Evolutionary conservation across 92 coral and sea anemone species (phyloP), one percentile per base, ranked within the genome.

Genomic region (Siderastrea radians): DNA sequence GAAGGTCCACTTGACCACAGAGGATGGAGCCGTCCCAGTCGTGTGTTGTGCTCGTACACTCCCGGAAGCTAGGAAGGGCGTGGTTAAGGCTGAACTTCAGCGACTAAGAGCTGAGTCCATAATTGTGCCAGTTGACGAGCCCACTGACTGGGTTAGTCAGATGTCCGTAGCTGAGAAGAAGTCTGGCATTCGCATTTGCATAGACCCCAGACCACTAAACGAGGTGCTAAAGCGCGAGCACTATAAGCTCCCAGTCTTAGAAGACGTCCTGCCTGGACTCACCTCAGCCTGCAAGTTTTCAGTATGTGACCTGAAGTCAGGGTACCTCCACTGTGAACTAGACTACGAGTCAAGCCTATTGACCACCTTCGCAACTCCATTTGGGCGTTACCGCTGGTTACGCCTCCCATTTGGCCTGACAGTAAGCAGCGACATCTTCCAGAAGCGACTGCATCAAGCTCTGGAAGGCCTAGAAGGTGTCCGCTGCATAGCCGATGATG

Each of bases 11-110:
- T n/a, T n/a, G n/a, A n/a, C n/a, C n/a, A n/a, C n/a, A n/a, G n/a
- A n/a, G n/a, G n/a, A n/a, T n/a, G n/a, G n/a, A n/a, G n/a, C 74
- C 17, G 74, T 12, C n/a, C 53, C 77, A 17, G 77, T 72, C 2
- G 19, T 72, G 14, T 49, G 77, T 72, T 46, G 53, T 45, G 77
- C 72, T 15, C 46, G 72, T 14, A 60, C 57, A 3, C 44, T 79
- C 8, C 83, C 46, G 6, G 72, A 61, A 47, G 19, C 70, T n/a
- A 61, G 54, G 19, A 62, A 79, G n/a, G 44, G 15, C 5, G 43
- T 14, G 7, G 83, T 79, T 13, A 79, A 47, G n/a, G 83, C 53
- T 52, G 83, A 79, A 44, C 83, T 79, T 19, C 71, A 79, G 71
- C 14, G 58, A 45, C 46, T 79, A 45, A 49, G 13, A 8, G 72